These are phyloP conservation scores for Campaea margaritaria DNA, from an alignment of 2,888 invertebrate species.

Conservation along the genomic window DNA sequence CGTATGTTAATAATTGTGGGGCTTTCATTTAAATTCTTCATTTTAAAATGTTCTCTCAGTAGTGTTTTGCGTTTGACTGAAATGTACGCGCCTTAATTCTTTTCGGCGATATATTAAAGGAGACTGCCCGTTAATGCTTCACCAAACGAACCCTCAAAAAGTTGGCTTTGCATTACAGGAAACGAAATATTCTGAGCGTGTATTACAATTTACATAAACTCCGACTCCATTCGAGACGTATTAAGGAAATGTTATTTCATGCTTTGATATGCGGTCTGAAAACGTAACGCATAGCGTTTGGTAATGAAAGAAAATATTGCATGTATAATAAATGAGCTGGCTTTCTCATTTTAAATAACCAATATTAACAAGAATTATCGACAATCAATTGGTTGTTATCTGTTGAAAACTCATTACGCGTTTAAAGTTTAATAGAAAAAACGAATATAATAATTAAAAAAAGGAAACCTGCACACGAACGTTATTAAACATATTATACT, in stretches of 20 bases:
- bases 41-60: neutral
- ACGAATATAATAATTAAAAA: no score
- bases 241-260: conserved; percentile 76
- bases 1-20: no score
- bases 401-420: no score
- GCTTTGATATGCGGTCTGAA: conserved; percentile 66
- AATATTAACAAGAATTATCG: neutral
- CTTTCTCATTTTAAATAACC: neutral
- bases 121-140: conserved; percentile 61
- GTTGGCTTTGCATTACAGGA: conserved; percentile 61
- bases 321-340: conserved; percentile 24
- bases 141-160: conserved; percentile 66
- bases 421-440: no score
- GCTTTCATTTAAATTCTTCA: no score
- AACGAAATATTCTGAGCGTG: conserved; percentile 74
- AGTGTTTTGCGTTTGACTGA: neutral
- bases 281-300: conserved; percentile 52
- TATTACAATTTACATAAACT: conserved; percentile 80
- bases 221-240: conserved; percentile 74
- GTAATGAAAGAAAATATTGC: conserved; percentile 41
- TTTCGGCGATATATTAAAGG: conserved; percentile 43
- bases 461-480: no score
- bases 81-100: conserved; percentile 29
- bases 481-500: no score
- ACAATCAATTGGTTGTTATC: no score